Conservation (phyloP, 1,140 invertebrate genomes). For the Leptopilina boulardi region DNA sequence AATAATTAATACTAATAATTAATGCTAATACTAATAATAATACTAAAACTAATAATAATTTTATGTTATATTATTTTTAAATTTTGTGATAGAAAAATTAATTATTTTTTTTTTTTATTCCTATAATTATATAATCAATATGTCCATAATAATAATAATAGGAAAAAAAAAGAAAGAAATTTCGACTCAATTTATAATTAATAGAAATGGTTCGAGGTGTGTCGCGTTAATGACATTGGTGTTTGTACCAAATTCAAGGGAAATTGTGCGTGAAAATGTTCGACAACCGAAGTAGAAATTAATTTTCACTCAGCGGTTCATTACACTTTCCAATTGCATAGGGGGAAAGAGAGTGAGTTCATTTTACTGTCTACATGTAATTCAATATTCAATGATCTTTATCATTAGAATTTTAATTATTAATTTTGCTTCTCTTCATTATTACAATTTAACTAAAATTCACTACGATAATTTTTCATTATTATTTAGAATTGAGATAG, state of each 20-base stretch:
- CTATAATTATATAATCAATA: constrained; percentile 1
- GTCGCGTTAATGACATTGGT: constrained; percentile 42
- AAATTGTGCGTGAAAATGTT: constrained; percentile 33
- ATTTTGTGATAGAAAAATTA: too few relatives aligned
- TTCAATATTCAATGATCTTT: background rate
- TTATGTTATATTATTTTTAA: too few relatives aligned
- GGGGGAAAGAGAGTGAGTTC: background rate
- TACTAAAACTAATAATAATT: too few relatives aligned
- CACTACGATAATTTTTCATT: too few relatives aligned
- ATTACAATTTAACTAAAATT: too few relatives aligned
- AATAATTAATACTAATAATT: too few relatives aligned
- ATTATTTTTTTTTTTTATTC: background rate
- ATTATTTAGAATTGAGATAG: too few relatives aligned
- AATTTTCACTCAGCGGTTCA: constrained; percentile 61
- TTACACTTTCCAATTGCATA: constrained; percentile 60
- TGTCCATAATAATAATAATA: constrained; percentile 30
- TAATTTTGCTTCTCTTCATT: background rate
- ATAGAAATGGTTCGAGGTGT: background rate
- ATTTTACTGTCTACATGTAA: background rate
- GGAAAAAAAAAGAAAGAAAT: background rate
- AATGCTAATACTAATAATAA: too few relatives aligned
- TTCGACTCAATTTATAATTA: constrained; percentile 37
- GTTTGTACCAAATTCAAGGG: constrained; percentile 46
- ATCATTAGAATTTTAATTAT: background rate
- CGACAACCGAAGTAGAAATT: constrained; percentile 54